phyloP scores from a whole-genome alignment of 2,888 invertebrate genomes.

The Cheilosia soror region DNA sequence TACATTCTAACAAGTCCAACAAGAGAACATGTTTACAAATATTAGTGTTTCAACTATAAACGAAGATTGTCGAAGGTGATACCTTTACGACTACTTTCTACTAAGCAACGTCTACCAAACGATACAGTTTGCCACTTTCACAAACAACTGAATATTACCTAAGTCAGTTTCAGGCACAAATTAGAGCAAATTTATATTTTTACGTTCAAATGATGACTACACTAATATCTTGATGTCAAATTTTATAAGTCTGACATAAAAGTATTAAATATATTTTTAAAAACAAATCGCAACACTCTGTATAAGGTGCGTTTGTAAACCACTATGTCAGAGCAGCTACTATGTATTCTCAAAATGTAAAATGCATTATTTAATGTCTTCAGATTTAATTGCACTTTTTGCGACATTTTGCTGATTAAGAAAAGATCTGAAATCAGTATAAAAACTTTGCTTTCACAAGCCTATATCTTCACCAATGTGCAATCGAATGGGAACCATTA shows the following conservation, averaged over 20 bases:
- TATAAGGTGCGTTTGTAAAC: neutral
- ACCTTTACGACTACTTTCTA: too few relatives aligned
- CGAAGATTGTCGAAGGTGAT: too few relatives aligned
- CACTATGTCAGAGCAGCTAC: neutral
- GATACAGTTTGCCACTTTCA: too few relatives aligned
- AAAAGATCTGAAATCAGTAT: neutral
- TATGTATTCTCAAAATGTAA: neutral
- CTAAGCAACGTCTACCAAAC: too few relatives aligned
- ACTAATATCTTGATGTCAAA: conserved; percentile 29
- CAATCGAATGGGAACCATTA: neutral
- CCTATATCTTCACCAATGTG: neutral
- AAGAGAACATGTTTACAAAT: too few relatives aligned
- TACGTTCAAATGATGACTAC: neutral
- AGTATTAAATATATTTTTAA: conserved; percentile 29
- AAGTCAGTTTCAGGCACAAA: neutral
- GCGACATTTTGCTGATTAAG: neutral
- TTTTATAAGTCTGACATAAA: conserved; percentile 41
- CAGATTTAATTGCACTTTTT: neutral
- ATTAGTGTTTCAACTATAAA: too few relatives aligned
- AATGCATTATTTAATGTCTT: neutral
- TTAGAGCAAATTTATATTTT: too few relatives aligned
- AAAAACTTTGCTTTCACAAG: neutral
- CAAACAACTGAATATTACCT: neutral
- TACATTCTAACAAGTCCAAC: too few relatives aligned
- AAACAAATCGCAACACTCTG: neutral